phyloP scores from a whole-genome alignment of 2,888 invertebrate species.

The Caenorhabditis sp. region DNA sequence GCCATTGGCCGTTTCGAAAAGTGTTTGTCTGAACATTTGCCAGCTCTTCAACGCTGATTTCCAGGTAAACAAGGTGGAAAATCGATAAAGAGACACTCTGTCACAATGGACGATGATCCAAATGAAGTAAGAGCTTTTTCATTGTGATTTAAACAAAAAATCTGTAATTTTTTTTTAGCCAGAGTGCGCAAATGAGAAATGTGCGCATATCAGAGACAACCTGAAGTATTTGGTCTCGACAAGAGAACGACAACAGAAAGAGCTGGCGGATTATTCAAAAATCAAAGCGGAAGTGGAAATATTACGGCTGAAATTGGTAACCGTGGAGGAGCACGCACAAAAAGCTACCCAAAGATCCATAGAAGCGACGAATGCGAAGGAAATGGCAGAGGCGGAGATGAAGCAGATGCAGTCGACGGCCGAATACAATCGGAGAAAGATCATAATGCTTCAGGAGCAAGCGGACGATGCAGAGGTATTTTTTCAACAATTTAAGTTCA shows the following conservation, averaged over 20 bases:
- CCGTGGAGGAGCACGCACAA: neutral
- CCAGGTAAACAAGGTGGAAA: no score
- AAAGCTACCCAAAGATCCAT: neutral
- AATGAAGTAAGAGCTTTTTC: neutral
- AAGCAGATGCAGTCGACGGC: slow-evolving; percentile 4
- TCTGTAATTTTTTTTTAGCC: slow-evolving; percentile 9
- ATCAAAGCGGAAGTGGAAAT: slow-evolving; percentile 3
- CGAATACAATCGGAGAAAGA: slow-evolving; percentile 9
- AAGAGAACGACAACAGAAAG: neutral
- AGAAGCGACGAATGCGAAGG: slow-evolving; percentile 20
- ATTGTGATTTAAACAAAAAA: slow-evolving; percentile 2
- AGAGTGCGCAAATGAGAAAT: slow-evolving; percentile 5
- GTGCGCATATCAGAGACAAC: slow-evolving; percentile 4
- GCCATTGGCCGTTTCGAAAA: slow-evolving; percentile 9
- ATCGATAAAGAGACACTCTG: no score
- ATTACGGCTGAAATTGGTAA: slow-evolving; percentile 5
- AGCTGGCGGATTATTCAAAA: neutral
- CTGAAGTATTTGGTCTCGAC: neutral
- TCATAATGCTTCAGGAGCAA: neutral
- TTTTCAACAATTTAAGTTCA: neutral
- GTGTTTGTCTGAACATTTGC: neutral
- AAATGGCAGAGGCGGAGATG: slow-evolving; percentile 26
- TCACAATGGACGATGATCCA: slow-evolving; percentile 5
- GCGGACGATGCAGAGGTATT: slow-evolving; percentile 29
- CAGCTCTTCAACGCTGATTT: no score